Evolutionary conservation across 2,113 vertebrate genomes (phyloP).

Genomic region (Microtus richardsoni): DNA sequence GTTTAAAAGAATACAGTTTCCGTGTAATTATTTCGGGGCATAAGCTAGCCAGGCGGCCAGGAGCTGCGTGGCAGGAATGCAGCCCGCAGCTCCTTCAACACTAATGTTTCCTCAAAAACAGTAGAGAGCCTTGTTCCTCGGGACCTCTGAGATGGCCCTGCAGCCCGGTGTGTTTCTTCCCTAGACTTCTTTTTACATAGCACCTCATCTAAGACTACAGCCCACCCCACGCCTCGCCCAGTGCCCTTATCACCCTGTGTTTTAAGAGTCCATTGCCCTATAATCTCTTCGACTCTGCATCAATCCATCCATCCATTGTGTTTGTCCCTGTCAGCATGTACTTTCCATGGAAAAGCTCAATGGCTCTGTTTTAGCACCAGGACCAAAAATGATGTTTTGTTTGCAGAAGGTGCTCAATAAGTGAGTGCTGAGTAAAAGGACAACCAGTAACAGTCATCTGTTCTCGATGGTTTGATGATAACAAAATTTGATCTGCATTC

Average conservation of each 20-base stretch:
- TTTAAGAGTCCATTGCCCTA: neutral
- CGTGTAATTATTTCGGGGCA: too few relatives aligned
- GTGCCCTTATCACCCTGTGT: neutral
- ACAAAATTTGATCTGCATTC: neutral
- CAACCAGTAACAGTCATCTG: neutral
- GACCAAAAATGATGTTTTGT: neutral
- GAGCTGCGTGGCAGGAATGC: too few relatives aligned
- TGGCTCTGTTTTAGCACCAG: neutral
- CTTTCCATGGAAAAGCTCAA: neutral
- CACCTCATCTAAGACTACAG: neutral
- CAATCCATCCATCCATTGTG: neutral
- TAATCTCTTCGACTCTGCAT: neutral
- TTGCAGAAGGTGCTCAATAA: neutral
- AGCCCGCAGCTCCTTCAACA: too few relatives aligned
- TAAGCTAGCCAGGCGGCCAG: too few relatives aligned
- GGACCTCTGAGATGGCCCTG: neutral
- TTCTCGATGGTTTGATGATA: slow-evolving; percentile 16
- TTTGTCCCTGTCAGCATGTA: neutral
- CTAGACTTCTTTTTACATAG: neutral
- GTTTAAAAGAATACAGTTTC: too few relatives aligned
- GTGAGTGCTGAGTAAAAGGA: neutral
- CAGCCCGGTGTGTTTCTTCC: neutral
- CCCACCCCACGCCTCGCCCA: neutral
- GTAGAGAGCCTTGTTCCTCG: neutral
- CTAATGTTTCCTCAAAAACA: neutral